A percentile compares a stretch with the other conserved stretches of the same genome.
phyloP scores from a whole-genome alignment of 1,140 invertebrate genomes.

The Gonioctena quinquepunctata region DNA sequence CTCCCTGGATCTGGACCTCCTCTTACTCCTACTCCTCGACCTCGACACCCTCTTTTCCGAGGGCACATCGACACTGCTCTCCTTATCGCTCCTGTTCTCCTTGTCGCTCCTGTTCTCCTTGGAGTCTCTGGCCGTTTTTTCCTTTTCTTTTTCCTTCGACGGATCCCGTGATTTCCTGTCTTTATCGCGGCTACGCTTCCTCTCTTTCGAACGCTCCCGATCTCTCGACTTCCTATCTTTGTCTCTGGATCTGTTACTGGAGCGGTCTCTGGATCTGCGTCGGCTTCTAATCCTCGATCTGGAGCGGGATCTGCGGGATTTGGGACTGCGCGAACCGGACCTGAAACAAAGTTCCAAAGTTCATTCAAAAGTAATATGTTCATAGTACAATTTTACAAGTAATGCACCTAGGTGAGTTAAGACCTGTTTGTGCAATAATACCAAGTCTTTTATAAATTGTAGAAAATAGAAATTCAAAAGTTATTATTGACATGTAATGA shows the following conservation, averaged over 20 bases:
- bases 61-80: constrained; percentile 37
- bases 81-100: constrained; percentile 49
- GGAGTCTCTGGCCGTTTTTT: constrained; percentile 50
- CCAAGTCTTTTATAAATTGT: no score
- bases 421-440: no score
- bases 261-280: constrained; percentile 48
- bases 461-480: no score
- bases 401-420: no score
- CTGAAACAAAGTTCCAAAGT: no score
- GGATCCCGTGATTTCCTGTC: constrained; percentile 24
- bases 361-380: no score
- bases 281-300: constrained; percentile 44
- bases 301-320: constrained; percentile 39
- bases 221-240: constrained; percentile 55
- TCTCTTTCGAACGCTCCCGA: constrained; percentile 53
- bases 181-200: constrained; percentile 59
- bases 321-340: constrained; percentile 36
- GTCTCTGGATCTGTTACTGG: constrained; percentile 24
- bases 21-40: constrained; percentile 53
- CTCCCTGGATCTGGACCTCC: constrained; percentile 54
- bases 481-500: no score
- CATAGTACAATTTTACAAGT: no score
- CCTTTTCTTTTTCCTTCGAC: constrained; percentile 47
- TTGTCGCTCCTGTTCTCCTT: constrained; percentile 45
- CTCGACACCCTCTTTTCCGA: constrained; percentile 50